Percentiles rank a stretch among this genome's conserved stretches.
Evolutionary conservation across 2,888 invertebrate genomes (phyloP).

Genomic region (Muschampia staudingeri): DNA sequence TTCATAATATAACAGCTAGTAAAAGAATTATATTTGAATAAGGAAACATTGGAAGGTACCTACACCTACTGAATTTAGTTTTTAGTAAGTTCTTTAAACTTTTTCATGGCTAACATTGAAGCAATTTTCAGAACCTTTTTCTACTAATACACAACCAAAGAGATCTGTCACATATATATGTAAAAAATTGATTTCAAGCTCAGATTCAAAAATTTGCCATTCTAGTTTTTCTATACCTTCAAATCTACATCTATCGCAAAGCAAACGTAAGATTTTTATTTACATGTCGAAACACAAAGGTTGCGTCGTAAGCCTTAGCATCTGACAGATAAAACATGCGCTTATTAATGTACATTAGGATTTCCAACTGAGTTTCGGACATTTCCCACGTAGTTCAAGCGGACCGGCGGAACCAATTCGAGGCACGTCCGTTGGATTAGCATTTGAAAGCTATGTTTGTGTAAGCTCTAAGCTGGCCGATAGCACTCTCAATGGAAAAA

Average conservation of each 20-base stretch:
- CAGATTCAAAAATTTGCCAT: neutral
- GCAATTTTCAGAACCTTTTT: no score
- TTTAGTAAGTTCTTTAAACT: no score
- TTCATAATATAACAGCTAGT: no score
- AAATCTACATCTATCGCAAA: neutral
- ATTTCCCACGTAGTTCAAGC: constrained; percentile 83
- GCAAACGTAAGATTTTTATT: neutral
- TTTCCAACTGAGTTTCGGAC: constrained; percentile 67
- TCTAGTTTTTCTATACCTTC: neutral
- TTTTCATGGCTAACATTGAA: neutral
- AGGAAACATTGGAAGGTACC: neutral
- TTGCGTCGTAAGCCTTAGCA: constrained; percentile 22
- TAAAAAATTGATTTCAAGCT: no score
- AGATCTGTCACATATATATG: no score
- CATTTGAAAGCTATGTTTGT: constrained; percentile 90
- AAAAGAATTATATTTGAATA: neutral
- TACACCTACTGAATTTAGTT: no score
- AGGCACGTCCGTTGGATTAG: constrained; percentile 87
- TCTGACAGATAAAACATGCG: constrained; percentile 44
- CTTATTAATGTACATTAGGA: constrained; percentile 53
- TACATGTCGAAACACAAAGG: constrained; percentile 11
- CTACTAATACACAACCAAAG: no score
- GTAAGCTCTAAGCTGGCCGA: constrained; percentile 79
- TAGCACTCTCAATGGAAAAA: constrained; percentile 87
- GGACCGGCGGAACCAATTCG: constrained; percentile 84